Evolutionary conservation across 1,140 invertebrate genomes (phyloP).

Genomic region (Daktulosphaira vitifoliae): DNA sequence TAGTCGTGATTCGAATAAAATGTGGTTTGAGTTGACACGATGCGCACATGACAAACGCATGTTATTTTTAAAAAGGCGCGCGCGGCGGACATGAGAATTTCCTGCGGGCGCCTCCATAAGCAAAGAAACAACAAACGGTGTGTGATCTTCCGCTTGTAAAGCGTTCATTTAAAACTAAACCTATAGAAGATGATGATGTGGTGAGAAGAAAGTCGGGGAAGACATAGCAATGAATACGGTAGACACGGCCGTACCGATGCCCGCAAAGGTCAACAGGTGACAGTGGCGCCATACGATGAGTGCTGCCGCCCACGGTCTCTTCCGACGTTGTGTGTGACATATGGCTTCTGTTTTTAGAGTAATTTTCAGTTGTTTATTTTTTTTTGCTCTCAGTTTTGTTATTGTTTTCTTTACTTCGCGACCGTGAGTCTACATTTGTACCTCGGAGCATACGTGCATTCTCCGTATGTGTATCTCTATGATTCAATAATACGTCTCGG

Average conservation of each 20-base stretch:
- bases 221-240: too few species aligned
- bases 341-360: conserved; percentile 15
- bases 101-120: neutral
- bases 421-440: neutral
- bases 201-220: too few species aligned
- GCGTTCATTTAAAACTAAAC: too few species aligned
- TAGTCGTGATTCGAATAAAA: neutral
- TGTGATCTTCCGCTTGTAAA: too few species aligned
- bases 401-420: conserved; percentile 18
- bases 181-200: too few species aligned
- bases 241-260: neutral
- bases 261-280: conserved; percentile 29
- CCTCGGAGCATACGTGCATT: too few species aligned
- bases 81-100: conserved; percentile 20
- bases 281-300: conserved; percentile 29
- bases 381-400: conserved; percentile 4
- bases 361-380: conserved; percentile 20
- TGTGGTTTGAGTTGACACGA: conserved; percentile 13
- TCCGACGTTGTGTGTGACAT: conserved; percentile 1
- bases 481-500: neutral
- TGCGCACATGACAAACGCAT: conserved; percentile 8
- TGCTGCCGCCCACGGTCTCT: conserved; percentile 13
- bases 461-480: neutral
- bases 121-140: too few species aligned
- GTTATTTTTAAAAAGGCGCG: neutral